Evolutionary conservation across 2,113 vertebrate species (phyloP).

Genomic region (Opisthocomus hoazin): DNA sequence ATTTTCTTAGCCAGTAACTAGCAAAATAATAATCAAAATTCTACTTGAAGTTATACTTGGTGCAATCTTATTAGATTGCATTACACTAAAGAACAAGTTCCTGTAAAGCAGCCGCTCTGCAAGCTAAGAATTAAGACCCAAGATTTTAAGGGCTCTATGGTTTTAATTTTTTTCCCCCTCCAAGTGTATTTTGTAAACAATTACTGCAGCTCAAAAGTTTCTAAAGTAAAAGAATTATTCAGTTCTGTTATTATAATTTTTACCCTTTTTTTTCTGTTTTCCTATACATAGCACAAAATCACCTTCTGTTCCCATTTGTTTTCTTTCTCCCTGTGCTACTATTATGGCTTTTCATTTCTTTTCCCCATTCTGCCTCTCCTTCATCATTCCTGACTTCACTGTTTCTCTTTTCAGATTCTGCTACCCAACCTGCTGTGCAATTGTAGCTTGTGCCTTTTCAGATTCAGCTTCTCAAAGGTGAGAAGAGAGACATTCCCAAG

Average conservation of each 20-base stretch:
- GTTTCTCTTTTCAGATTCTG: not conserved
- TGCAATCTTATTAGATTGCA: not conserved
- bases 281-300: not conserved
- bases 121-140: not conserved
- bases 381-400: not conserved
- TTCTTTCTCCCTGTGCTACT: not conserved
- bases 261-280: fast-evolving
- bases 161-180: not conserved
- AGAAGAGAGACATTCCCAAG: not conserved
- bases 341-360: not conserved
- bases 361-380: not conserved
- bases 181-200: not conserved
- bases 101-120: not conserved
- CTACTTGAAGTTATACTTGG: not conserved
- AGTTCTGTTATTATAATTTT: not conserved
- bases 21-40: constrained; percentile 24
- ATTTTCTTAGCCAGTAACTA: not conserved
- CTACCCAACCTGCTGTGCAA: not conserved
- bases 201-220: not conserved
- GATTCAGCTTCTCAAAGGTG: not conserved
- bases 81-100: not conserved
- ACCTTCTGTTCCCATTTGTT: not conserved
- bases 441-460: not conserved
- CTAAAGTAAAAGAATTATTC: not conserved
- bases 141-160: not conserved